Evolutionary conservation across 2,888 invertebrate species (phyloP).

Genomic region (Lagria hirta): DNA sequence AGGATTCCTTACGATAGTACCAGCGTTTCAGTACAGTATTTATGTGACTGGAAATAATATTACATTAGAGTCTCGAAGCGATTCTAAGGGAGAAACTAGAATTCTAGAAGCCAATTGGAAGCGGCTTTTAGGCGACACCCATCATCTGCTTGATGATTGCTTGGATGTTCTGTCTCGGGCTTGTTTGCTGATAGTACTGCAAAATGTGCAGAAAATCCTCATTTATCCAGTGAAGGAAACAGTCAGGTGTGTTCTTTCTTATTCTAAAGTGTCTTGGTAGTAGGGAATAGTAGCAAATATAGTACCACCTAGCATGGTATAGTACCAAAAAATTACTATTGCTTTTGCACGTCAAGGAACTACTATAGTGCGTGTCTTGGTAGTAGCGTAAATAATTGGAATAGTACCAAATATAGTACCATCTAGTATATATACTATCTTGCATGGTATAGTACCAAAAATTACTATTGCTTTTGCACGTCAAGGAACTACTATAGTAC

Average conservation of each 20-base stretch:
- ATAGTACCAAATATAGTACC: neutral
- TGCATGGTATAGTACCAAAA: neutral
- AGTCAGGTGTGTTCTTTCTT: no score
- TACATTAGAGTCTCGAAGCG: conserved; percentile 40
- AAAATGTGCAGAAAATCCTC: conserved; percentile 79
- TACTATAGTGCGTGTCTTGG: no score
- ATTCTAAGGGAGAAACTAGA: conserved; percentile 50
- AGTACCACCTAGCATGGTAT: neutral
- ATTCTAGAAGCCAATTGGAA: conserved; percentile 82
- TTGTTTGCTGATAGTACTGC: conserved; percentile 89
- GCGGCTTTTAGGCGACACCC: no score
- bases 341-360: conserved; percentile 3
- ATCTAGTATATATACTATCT: neutral
- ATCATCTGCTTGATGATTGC: conserved; percentile 49
- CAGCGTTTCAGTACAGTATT: conserved; percentile 63
- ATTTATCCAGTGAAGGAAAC: conserved; percentile 51
- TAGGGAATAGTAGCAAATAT: neutral
- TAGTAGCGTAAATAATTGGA: no score
- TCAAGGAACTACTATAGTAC: conserved; percentile 3
- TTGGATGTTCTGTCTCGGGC: conserved; percentile 66
- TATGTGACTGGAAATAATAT: conserved; percentile 74
- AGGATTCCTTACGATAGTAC: conserved; percentile 74
- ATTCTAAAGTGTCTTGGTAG: no score
- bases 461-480: no score
- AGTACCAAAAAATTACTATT: no score